phyloP scores from a whole-genome alignment of 2,113 vertebrate genomes.

The Neofelis nebulosa region DNA sequence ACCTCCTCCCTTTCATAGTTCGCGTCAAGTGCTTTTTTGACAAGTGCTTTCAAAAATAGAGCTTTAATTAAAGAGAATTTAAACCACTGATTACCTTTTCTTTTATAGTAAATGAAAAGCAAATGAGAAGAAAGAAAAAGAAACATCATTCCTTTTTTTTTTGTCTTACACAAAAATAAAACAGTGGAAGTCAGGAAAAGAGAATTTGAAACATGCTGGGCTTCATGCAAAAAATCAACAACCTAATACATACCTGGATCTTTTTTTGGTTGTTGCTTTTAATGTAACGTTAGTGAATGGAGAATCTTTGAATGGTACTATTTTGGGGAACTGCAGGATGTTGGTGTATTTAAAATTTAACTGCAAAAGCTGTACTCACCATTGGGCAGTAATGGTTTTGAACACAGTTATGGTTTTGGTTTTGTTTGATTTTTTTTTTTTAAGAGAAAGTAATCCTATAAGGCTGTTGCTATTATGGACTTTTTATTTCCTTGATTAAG shows the following conservation, averaged over 20 bases:
- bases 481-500: background rate
- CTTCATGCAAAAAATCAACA: background rate
- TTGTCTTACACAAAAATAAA: background rate
- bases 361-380: background rate
- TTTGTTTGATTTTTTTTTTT: background rate
- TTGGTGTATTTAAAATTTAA: background rate
- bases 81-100: background rate
- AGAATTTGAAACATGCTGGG: background rate
- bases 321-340: background rate
- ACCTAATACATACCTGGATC: background rate
- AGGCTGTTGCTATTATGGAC: background rate
- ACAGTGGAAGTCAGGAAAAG: background rate
- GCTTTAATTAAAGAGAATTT: slow-evolving; percentile 5
- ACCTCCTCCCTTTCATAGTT: background rate
- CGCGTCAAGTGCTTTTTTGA: background rate
- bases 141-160: background rate
- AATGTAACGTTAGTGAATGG: background rate
- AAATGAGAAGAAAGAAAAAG: background rate
- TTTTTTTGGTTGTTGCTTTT: background rate
- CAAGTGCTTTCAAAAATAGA: background rate
- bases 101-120: background rate
- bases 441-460: background rate
- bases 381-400: background rate
- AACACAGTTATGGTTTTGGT: background rate
- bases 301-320: background rate